Evolutionary conservation across 35 echinoderm and acorn worm genomes (phyloP).

Genomic region (Nesometra sesokonis): DNA sequence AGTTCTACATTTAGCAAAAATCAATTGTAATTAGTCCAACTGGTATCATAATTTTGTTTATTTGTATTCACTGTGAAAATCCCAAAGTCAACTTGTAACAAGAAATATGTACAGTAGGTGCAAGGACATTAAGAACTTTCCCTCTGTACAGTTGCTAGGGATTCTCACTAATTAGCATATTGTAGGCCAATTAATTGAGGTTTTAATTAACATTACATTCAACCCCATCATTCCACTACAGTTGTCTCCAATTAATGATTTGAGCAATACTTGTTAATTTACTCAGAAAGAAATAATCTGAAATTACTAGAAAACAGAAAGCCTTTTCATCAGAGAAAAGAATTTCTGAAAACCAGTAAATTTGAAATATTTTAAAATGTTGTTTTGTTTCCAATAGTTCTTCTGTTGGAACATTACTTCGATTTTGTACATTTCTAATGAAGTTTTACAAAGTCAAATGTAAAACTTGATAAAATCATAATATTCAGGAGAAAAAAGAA

Average conservation of each 20-base stretch:
- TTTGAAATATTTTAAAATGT: not conserved
- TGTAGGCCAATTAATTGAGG: too few relatives aligned
- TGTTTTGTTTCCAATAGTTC: not conserved
- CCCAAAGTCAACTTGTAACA: too few relatives aligned
- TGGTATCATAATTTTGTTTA: not conserved
- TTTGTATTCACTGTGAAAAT: not conserved
- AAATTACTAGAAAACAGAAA: not conserved
- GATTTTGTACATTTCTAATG: not conserved
- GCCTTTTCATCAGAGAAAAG: not conserved
- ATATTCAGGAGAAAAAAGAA: not conserved
- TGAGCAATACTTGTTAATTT: not conserved
- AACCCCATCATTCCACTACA: not conserved
- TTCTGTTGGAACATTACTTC: not conserved
- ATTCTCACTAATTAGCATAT: too few relatives aligned
- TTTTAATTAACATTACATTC: not conserved
- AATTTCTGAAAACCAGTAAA: not conserved
- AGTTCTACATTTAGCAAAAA: not conserved
- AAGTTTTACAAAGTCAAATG: not conserved
- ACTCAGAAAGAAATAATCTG: not conserved
- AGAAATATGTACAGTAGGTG: too few relatives aligned
- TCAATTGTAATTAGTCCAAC: not conserved
- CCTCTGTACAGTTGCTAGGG: too few relatives aligned
- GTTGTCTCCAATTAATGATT: not conserved
- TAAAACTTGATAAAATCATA: not conserved
- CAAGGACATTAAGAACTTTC: too few relatives aligned